These are phyloP conservation scores for Syncerus caffer DNA, from an alignment of 2,797 vertebrate species.

Conservation along the genomic window DNA sequence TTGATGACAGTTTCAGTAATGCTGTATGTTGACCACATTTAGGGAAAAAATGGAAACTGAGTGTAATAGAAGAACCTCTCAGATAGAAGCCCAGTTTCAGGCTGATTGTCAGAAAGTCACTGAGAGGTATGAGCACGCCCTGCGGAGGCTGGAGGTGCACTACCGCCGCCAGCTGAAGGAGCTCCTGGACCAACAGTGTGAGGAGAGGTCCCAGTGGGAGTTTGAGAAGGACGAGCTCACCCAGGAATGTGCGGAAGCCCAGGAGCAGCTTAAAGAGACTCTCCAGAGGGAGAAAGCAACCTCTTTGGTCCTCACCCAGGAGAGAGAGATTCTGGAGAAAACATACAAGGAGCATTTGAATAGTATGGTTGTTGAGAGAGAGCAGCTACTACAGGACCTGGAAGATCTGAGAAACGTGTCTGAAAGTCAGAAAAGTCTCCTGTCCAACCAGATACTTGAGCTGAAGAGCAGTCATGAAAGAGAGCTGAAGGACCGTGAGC, in stretches of 20 bases:
- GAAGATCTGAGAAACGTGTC: constrained; percentile 73
- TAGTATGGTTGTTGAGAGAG: constrained; percentile 81
- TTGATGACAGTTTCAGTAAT: constrained; percentile 77
- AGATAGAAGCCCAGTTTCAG: constrained; percentile 88
- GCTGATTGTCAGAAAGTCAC: constrained; percentile 85
- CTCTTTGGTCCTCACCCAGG: constrained; percentile 76
- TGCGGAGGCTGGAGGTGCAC: constrained; percentile 84
- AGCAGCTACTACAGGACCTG: constrained; percentile 86
- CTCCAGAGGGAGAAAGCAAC: constrained; percentile 79
- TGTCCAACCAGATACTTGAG: constrained; percentile 83
- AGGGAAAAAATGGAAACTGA: constrained; percentile 91
- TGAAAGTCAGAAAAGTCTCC: constrained; percentile 83
- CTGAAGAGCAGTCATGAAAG: constrained; percentile 82
- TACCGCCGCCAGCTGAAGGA: constrained; percentile 84
- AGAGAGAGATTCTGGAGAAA: constrained; percentile 83
- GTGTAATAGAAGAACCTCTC: constrained; percentile 88
- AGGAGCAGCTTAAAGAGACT: constrained; percentile 75
- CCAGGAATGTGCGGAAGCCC: constrained; percentile 81
- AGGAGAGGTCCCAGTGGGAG: constrained; percentile 87
- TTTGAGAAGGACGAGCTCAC: constrained; percentile 83
- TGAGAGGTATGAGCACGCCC: constrained; percentile 82
- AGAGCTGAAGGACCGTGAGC: constrained; percentile 81
- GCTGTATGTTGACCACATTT: constrained; percentile 85
- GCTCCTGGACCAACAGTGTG: constrained; percentile 79
- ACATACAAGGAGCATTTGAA: constrained; percentile 82